A percentile compares a stretch with the other conserved stretches of the same genome.
phyloP scores from a whole-genome alignment of 2,888 invertebrate species.

The Brachynemurus nebulosus region DNA sequence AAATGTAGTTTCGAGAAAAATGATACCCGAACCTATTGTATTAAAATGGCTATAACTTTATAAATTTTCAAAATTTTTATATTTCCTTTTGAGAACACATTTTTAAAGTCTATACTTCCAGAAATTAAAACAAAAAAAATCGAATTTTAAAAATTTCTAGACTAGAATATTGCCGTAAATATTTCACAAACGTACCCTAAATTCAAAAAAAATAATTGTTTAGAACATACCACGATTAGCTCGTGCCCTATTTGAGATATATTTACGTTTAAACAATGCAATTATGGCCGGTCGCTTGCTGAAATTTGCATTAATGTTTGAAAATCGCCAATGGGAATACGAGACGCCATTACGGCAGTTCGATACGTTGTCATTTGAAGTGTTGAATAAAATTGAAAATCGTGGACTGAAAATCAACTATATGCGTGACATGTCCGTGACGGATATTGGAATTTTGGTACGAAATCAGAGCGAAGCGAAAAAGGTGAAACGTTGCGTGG shows the following conservation, averaged over 20 bases:
- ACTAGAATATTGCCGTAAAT: too few species aligned
- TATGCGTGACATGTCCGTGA: constrained; percentile 73
- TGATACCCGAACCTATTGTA: too few species aligned
- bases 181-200: too few species aligned
- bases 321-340: constrained; percentile 80
- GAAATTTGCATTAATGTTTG: constrained; percentile 82
- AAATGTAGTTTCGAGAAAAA: too few species aligned
- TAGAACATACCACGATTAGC: constrained; percentile 85
- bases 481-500: constrained; percentile 67
- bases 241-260: constrained; percentile 88
- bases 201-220: constrained; percentile 22
- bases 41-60: too few species aligned
- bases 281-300: constrained; percentile 76
- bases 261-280: constrained; percentile 78
- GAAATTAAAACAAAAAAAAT: too few species aligned
- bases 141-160: too few species aligned
- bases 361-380: constrained; percentile 56
- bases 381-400: constrained; percentile 69
- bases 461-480: constrained; percentile 63
- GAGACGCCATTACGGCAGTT: constrained; percentile 81
- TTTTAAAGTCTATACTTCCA: too few species aligned
- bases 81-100: too few species aligned
- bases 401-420: constrained; percentile 59
- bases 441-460: constrained; percentile 71
- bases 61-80: too few species aligned